phyloP scores from a whole-genome alignment of 2,797 vertebrate species.

The Etheostoma perlongum region DNA sequence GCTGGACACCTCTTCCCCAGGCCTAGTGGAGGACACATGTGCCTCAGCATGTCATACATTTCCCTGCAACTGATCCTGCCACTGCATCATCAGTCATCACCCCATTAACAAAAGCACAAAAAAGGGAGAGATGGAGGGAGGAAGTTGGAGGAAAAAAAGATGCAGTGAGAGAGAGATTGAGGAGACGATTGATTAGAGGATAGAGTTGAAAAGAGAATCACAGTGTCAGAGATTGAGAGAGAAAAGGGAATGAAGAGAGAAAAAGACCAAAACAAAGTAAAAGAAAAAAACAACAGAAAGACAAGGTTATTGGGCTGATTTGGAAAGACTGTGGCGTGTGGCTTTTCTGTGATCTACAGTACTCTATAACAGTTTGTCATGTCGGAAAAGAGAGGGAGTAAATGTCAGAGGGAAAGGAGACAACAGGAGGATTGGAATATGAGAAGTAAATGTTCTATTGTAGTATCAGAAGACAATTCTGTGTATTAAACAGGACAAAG shows the following conservation, averaged over 20 bases:
- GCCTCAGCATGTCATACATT: slow-evolving; percentile 99
- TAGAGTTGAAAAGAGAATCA: slow-evolving; percentile 33
- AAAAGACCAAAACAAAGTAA: slow-evolving; percentile 42
- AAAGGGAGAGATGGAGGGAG: slow-evolving; percentile 47
- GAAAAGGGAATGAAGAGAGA: slow-evolving; percentile 36
- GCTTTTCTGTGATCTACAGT: slow-evolving; percentile 47
- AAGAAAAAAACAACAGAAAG: slow-evolving; percentile 59
- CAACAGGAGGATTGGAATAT: slow-evolving; percentile 54
- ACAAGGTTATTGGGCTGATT: slow-evolving; percentile 71
- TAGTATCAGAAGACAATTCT: slow-evolving; percentile 51
- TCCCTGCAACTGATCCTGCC: slow-evolving; percentile 98
- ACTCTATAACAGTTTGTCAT: slow-evolving; percentile 38
- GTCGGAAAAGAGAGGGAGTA: slow-evolving; percentile 46
- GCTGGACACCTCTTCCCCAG: slow-evolving; percentile 97
- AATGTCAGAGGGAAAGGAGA: slow-evolving; percentile 65
- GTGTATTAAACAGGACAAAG: slow-evolving; percentile 26
- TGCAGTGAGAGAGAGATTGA: slow-evolving; percentile 20
- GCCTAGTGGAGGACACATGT: slow-evolving; percentile 97
- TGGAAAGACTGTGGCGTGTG: slow-evolving; percentile 42
- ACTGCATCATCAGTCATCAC: slow-evolving; percentile 86
- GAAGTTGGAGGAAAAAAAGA: slow-evolving; percentile 13
- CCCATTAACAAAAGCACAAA: slow-evolving; percentile 63
- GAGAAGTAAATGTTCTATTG: slow-evolving; percentile 50
- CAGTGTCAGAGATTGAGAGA: slow-evolving; percentile 30
- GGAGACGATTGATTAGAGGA: slow-evolving; percentile 38